phyloP scores from a whole-genome alignment of 2,797 vertebrate species.

The Manis javanica region DNA sequence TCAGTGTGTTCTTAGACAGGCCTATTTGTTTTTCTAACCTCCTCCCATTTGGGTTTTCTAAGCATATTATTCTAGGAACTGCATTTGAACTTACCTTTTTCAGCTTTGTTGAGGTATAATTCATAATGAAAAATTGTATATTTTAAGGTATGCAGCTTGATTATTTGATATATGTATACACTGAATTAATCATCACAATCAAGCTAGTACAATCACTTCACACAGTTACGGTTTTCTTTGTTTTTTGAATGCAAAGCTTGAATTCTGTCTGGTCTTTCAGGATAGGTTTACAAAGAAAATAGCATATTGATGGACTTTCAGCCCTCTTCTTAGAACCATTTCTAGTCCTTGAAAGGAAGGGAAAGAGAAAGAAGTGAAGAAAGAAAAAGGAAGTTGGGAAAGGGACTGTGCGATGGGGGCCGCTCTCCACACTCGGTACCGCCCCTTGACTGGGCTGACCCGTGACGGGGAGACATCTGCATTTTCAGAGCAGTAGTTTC shows the following conservation, averaged over 20 bases:
- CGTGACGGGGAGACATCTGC: neutral
- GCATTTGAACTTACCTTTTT: neutral
- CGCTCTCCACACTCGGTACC: neutral
- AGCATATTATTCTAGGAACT: neutral
- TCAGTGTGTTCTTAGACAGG: neutral
- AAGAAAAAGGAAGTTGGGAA: neutral
- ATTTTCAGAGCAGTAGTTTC: neutral
- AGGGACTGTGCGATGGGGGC: neutral
- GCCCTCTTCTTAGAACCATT: neutral
- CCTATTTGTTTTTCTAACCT: neutral
- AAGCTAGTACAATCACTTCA: neutral
- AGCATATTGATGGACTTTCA: neutral
- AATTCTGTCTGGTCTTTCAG: neutral
- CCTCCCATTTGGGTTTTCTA: neutral
- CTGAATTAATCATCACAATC: neutral
- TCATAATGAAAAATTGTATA: neutral
- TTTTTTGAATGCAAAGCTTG: neutral
- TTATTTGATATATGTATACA: neutral
- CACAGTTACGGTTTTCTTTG: neutral
- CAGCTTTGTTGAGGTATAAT: neutral
- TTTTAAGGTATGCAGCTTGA: neutral
- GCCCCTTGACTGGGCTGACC: neutral
- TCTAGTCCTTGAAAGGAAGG: neutral
- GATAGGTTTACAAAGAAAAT: neutral
- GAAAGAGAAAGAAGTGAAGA: accelerated